phyloP scores from a whole-genome alignment of 2,113 vertebrate species.

The Takifugu bimaculatus region DNA sequence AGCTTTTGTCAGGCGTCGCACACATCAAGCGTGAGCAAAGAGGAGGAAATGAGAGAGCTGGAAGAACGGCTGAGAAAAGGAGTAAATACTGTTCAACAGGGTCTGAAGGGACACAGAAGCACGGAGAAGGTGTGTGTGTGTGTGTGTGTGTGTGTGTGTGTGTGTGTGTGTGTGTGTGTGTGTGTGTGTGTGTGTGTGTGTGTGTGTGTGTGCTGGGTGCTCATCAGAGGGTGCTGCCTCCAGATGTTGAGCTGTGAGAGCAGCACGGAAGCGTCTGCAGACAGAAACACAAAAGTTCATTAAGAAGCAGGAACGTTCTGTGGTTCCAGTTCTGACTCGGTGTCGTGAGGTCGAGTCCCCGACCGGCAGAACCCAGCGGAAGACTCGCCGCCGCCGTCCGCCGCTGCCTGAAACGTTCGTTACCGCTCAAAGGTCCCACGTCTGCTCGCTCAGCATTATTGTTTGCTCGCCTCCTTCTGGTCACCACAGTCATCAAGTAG shows the following conservation, averaged over 20 bases:
- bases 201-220: conserved; percentile 26
- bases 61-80: conserved; percentile 31
- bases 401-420: no score
- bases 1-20: conserved; percentile 49
- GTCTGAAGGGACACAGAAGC: conserved; percentile 10
- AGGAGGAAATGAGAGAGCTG: conserved; percentile 45
- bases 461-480: no score
- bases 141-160: conserved; percentile 3
- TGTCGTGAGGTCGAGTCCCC: no score
- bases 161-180: conserved; percentile 3
- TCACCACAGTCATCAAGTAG: no score
- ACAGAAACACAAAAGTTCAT: not conserved
- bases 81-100: conserved; percentile 42
- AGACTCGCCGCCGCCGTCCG: no score
- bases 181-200: conserved; percentile 8
- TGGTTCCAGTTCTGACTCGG: no score
- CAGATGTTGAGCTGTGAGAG: conserved; percentile 50
- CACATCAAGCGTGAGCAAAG: conserved; percentile 38
- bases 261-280: not conserved
- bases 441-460: no score
- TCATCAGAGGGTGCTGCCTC: conserved; percentile 56
- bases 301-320: not conserved
- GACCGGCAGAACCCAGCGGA: no score
- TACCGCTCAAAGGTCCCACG: no score
- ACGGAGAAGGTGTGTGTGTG: conserved; percentile 18